Evolutionary conservation across 2,888 invertebrate species (phyloP).

Genomic region (Branchipolynoe longqiensis): DNA sequence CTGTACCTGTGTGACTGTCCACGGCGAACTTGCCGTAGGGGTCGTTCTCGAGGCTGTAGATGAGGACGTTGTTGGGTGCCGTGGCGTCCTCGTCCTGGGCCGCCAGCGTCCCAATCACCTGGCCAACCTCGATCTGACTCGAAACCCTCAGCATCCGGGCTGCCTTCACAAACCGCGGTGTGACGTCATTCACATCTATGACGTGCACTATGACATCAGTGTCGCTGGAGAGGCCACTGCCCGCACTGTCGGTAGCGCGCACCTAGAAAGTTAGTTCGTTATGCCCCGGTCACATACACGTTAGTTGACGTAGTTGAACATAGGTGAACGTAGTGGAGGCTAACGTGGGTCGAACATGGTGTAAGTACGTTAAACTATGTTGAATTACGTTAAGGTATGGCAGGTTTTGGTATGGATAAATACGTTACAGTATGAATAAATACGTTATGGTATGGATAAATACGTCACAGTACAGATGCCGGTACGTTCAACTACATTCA

Average conservation of each 20-base stretch:
- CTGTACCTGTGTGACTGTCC: slow-evolving; percentile 67
- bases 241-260: slow-evolving; percentile 63
- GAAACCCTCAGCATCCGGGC: slow-evolving; percentile 59
- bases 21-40: slow-evolving; percentile 68
- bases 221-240: slow-evolving; percentile 59
- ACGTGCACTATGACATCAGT: slow-evolving; percentile 64
- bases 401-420: no score
- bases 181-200: slow-evolving; percentile 67
- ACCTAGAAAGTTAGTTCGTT: slow-evolving; percentile 57
- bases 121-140: slow-evolving; percentile 62
- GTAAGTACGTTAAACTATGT: no score
- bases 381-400: no score
- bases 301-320: no score
- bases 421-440: no score
- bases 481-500: no score
- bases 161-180: slow-evolving; percentile 64
- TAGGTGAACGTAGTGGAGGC: no score
- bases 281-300: no score
- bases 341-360: no score
- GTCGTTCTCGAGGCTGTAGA: slow-evolving; percentile 67
- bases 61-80: slow-evolving; percentile 67
- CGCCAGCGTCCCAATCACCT: slow-evolving; percentile 63
- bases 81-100: slow-evolving; percentile 68
- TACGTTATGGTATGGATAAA: no score
- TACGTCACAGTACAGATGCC: no score